phyloP scores from a whole-genome alignment of 92 coral and sea anemone species.

The Palythoa grandiflora region DNA sequence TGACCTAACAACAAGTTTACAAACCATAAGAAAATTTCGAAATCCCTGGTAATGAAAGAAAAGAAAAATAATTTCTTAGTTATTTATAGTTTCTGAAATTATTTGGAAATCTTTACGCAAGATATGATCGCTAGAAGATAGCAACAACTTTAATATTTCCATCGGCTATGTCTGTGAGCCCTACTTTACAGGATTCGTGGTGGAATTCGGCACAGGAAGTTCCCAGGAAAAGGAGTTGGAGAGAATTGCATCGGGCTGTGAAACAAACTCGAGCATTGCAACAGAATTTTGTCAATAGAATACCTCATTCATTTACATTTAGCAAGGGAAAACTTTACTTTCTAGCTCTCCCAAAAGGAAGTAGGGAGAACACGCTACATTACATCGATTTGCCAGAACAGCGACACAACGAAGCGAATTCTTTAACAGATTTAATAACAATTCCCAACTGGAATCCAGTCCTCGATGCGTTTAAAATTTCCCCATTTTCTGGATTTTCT shows the following conservation, averaged over 20 bases:
- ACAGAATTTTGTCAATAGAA: constrained; percentile 81
- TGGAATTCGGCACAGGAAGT: constrained; percentile 33
- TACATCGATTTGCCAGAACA: constrained; percentile 81
- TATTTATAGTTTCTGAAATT: not conserved
- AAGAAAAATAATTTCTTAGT: not conserved
- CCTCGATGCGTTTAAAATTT: constrained; percentile 70
- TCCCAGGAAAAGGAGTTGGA: constrained; percentile 75
- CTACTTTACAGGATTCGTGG: constrained; percentile 42
- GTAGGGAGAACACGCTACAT: constrained; percentile 95
- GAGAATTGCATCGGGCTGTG: constrained; percentile 89
- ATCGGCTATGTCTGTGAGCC: constrained; percentile 32
- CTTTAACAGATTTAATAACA: constrained; percentile 52
- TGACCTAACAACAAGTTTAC: constrained; percentile 12
- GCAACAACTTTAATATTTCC: not conserved
- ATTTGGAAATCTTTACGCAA: constrained; percentile 15
- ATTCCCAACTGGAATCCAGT: constrained; percentile 82
- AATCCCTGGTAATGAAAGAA: not conserved
- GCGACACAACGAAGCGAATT: constrained; percentile 4
- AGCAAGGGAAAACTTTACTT: constrained; percentile 89
- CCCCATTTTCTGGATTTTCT: constrained; percentile 91
- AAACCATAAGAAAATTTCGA: not conserved
- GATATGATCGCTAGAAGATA: constrained; percentile 13
- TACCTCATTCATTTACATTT: constrained; percentile 97
- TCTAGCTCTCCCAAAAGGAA: constrained; percentile 89
- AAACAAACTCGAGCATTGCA: constrained; percentile 82